Conservation (phyloP, 2,888 invertebrate species). For the Bursaphelenchus okinawaensis region DNA sequence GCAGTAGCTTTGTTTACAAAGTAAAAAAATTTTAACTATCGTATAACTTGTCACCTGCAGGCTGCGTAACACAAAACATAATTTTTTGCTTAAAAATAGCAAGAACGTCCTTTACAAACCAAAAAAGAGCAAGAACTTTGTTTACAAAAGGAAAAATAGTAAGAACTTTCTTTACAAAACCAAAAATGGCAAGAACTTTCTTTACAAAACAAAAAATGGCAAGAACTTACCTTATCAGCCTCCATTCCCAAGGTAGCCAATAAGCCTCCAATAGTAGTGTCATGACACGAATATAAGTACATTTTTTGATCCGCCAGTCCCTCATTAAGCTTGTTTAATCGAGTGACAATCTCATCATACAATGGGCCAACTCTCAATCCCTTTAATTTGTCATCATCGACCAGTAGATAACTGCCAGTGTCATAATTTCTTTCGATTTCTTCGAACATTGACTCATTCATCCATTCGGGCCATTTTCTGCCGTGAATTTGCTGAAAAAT, state of each 20-base stretch:
- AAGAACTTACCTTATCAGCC: not conserved
- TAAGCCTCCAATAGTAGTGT: not conserved
- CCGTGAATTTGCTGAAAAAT: not conserved
- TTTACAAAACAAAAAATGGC: too few relatives aligned
- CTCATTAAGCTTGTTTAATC: not conserved
- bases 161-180: too few relatives aligned
- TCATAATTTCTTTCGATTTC: not conserved
- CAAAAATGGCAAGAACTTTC: too few relatives aligned
- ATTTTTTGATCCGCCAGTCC: not conserved
- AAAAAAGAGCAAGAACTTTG: too few relatives aligned
- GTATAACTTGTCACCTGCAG: too few relatives aligned
- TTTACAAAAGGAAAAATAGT: too few relatives aligned
- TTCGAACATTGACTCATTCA: not conserved
- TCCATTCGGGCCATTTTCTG: not conserved
- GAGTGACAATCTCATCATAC: not conserved
- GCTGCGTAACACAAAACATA: too few relatives aligned
- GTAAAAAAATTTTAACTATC: too few relatives aligned
- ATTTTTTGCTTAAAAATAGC: too few relatives aligned
- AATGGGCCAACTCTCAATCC: not conserved
- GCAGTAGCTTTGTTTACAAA: too few relatives aligned
- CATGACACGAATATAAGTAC: not conserved
- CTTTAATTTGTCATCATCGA: not conserved
- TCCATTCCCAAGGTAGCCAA: not conserved
- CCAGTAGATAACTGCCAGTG: not conserved
- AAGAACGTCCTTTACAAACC: too few relatives aligned